Conservation (phyloP, 2,888 invertebrate genomes). For the Alsophila aescularia region DNA sequence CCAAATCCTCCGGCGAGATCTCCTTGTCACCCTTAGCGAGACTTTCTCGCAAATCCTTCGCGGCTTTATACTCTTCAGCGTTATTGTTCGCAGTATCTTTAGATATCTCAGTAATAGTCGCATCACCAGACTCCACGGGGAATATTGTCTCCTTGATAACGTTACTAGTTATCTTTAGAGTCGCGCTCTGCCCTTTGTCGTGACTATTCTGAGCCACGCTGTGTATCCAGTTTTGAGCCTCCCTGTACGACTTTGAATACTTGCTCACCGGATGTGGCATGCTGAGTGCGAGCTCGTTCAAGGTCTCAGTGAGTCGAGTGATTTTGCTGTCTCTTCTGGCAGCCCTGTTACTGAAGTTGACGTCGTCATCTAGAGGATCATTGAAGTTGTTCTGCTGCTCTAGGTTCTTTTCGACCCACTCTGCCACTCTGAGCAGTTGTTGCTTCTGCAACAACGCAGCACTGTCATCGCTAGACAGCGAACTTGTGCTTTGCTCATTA, state of each 20-base stretch:
- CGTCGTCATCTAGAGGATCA: slow-evolving; percentile 74
- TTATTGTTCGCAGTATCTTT: slow-evolving; percentile 65
- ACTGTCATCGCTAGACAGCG: slow-evolving; percentile 80
- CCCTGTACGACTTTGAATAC: slow-evolving; percentile 69
- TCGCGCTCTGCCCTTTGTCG: slow-evolving; percentile 48
- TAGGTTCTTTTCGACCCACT: slow-evolving; percentile 90
- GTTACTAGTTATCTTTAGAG: slow-evolving; percentile 56
- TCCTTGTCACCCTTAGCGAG: slow-evolving; percentile 67
- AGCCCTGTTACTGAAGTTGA: slow-evolving; percentile 60
- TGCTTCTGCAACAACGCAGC: slow-evolving; percentile 85
- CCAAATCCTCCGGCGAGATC: slow-evolving; percentile 84
- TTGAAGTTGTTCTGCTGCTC: slow-evolving; percentile 78
- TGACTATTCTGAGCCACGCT: slow-evolving; percentile 46
- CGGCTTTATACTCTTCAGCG: slow-evolving; percentile 53
- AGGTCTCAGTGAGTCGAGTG: slow-evolving; percentile 69
- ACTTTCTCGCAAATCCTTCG: slow-evolving; percentile 57
- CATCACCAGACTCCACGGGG: slow-evolving; percentile 72
- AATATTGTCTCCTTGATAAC: slow-evolving; percentile 74
- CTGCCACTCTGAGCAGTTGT: slow-evolving; percentile 88
- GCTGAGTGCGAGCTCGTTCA: slow-evolving; percentile 75
- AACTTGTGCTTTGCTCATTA: slow-evolving; percentile 80
- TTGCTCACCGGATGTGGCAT: slow-evolving; percentile 81
- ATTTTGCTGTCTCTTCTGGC: slow-evolving; percentile 68
- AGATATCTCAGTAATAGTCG: slow-evolving; percentile 66
- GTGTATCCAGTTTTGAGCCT: slow-evolving; percentile 64